A percentile compares a stretch with the other conserved stretches of the same genome.
Conservation (phyloP, 2,888 invertebrate genomes). For the Meganola albula region DNA sequence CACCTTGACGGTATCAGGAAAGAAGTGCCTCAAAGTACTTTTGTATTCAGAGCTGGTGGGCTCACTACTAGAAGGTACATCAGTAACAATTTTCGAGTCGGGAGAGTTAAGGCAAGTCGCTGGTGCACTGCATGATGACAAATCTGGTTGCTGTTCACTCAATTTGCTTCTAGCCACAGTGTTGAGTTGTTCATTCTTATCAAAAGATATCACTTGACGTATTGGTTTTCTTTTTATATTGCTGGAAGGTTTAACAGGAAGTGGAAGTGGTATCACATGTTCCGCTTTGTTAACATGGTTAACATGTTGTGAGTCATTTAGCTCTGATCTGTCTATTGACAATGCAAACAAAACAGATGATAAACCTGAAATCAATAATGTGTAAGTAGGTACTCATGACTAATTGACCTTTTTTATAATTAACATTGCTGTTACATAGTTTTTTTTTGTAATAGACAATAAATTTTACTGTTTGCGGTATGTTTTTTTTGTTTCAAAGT, state of each 20-base stretch:
- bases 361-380: constrained; percentile 79
- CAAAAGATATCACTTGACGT: constrained; percentile 72
- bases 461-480: too few species aligned
- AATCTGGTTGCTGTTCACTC: constrained; percentile 34
- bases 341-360: constrained; percentile 95
- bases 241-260: constrained; percentile 72
- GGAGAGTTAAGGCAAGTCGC: constrained; percentile 81
- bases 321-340: constrained; percentile 90
- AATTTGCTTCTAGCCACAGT: constrained; percentile 24
- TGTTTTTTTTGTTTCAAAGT: too few species aligned
- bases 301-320: constrained; percentile 79
- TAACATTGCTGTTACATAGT: too few species aligned
- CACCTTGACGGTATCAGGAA: constrained; percentile 64
- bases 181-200: constrained; percentile 54
- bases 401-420: constrained; percentile 10
- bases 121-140: constrained; percentile 77
- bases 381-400: too few species aligned
- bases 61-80: constrained; percentile 58
- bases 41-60: constrained; percentile 65
- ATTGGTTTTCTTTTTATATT: constrained; percentile 63
- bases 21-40: constrained; percentile 61
- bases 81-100: constrained; percentile 49
- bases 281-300: constrained; percentile 73
- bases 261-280: constrained; percentile 83
- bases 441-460: too few species aligned